Conservation (phyloP, 2,797 vertebrate genomes). For the Sphenodon punctatus region DNA sequence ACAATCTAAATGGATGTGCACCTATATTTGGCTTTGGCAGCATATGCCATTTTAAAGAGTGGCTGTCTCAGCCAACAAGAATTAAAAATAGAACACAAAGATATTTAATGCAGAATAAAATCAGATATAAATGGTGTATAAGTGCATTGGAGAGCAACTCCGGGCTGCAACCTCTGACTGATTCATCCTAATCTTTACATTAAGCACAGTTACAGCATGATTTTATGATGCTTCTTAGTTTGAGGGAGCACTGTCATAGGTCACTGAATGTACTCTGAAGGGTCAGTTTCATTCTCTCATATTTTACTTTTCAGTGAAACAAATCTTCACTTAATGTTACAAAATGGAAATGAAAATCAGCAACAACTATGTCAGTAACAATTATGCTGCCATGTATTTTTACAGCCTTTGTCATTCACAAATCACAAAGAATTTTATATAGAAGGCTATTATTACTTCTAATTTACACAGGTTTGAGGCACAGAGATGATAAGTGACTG, state of each 20-base stretch:
- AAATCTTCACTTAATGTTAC: not conserved
- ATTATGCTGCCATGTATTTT: not conserved
- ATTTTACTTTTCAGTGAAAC: not conserved
- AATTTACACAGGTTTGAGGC: not conserved
- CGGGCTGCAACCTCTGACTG: conserved; percentile 36
- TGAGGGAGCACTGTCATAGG: not conserved
- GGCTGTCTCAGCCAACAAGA: conserved; percentile 42
- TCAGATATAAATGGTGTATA: conserved; percentile 21
- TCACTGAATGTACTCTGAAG: not conserved
- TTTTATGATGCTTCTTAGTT: not conserved
- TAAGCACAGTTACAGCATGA: conserved; percentile 11
- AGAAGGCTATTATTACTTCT: not conserved
- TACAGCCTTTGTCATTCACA: not conserved
- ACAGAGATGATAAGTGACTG: not conserved
- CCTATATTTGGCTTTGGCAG: conserved; percentile 64
- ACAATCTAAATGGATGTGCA: conserved; percentile 32
- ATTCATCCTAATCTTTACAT: not conserved
- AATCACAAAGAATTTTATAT: not conserved
- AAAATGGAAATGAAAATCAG: not conserved
- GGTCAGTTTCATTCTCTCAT: not conserved
- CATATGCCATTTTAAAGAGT: conserved; percentile 54
- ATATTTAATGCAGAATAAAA: conserved; percentile 47
- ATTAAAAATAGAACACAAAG: conserved; percentile 57
- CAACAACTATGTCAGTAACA: too few species aligned
- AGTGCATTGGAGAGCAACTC: conserved; percentile 31